Percentiles rank a stretch among this genome's conserved stretches.
phyloP scores from a whole-genome alignment of 1,140 invertebrate species.

The Teleopsis dalmanni region DNA sequence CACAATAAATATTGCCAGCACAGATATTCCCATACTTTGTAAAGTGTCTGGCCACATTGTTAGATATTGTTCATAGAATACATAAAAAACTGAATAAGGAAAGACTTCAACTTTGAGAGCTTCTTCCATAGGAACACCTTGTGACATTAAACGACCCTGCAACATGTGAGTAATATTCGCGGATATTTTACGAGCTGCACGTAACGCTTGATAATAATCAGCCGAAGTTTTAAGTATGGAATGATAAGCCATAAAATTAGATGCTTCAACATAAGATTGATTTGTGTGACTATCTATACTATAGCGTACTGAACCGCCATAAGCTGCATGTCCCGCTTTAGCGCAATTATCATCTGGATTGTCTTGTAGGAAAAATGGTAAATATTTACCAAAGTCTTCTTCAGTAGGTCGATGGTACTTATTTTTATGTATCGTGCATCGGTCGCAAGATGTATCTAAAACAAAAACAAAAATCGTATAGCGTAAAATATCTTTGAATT shows the following conservation, averaged over 20 bases:
- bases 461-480: constrained; percentile 13
- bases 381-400: constrained; percentile 67
- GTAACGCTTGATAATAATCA: constrained; percentile 87
- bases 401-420: constrained; percentile 49
- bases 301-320: constrained; percentile 63
- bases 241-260: constrained; percentile 95
- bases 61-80: constrained; percentile 98
- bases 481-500: neutral
- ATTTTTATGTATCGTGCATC: constrained; percentile 26
- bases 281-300: constrained; percentile 42
- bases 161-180: constrained; percentile 76
- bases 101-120: constrained; percentile 72
- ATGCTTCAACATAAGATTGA: constrained; percentile 53
- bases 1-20: constrained; percentile 87
- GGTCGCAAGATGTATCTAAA: constrained; percentile 29
- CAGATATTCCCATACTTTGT: constrained; percentile 77
- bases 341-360: constrained; percentile 76
- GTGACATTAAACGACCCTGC: constrained; percentile 50
- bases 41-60: constrained; percentile 91
- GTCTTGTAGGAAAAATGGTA: constrained; percentile 84
- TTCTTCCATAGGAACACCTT: constrained; percentile 39
- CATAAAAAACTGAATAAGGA: constrained; percentile 96
- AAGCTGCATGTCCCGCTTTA: constrained; percentile 82
- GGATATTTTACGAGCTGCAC: constrained; percentile 69
- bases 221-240: constrained; percentile 82